These are phyloP conservation scores for Frieseomelitta varia DNA, from an alignment of 1,140 invertebrate genomes.

Conservation along the genomic window DNA sequence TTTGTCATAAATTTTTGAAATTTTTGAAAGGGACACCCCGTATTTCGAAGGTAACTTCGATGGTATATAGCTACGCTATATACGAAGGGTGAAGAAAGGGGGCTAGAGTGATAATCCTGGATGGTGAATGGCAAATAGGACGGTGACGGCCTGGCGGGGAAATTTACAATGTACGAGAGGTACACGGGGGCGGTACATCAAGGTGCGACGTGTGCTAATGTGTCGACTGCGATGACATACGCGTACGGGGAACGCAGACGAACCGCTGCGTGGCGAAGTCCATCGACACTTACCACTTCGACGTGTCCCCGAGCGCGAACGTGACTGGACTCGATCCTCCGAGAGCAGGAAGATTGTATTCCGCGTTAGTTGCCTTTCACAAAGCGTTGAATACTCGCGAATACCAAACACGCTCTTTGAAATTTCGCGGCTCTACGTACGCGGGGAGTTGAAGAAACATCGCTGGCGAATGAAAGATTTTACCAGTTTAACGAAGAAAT, in stretches of 20 bases:
- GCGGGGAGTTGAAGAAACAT: neutral
- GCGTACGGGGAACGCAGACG: slow-evolving; percentile 8
- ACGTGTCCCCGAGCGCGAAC: slow-evolving; percentile 14
- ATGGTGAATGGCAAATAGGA: slow-evolving; percentile 12
- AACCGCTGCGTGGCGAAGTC: neutral
- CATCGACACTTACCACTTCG: slow-evolving; percentile 27
- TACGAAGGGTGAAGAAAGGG: neutral
- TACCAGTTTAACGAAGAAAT: too few relatives aligned
- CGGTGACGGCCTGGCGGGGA: neutral
- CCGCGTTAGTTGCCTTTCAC: slow-evolving; percentile 24
- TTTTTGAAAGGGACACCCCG: too few relatives aligned
- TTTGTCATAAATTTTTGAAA: too few relatives aligned
- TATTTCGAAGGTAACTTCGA: too few relatives aligned
- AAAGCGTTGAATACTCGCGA: neutral
- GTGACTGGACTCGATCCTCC: slow-evolving; percentile 10
- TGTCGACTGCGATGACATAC: slow-evolving; percentile 23
- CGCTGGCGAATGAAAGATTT: neutral
- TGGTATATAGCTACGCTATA: neutral
- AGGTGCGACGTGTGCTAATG: slow-evolving; percentile 37
- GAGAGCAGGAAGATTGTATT: slow-evolving; percentile 5
- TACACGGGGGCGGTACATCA: slow-evolving; percentile 14
- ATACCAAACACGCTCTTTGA: neutral
- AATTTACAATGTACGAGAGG: slow-evolving; percentile 1
- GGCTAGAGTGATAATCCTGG: slow-evolving; percentile 4
- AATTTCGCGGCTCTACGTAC: neutral